Evolutionary conservation across 2,888 invertebrate genomes (phyloP).

Genomic region (Platycnemis pennipes): DNA sequence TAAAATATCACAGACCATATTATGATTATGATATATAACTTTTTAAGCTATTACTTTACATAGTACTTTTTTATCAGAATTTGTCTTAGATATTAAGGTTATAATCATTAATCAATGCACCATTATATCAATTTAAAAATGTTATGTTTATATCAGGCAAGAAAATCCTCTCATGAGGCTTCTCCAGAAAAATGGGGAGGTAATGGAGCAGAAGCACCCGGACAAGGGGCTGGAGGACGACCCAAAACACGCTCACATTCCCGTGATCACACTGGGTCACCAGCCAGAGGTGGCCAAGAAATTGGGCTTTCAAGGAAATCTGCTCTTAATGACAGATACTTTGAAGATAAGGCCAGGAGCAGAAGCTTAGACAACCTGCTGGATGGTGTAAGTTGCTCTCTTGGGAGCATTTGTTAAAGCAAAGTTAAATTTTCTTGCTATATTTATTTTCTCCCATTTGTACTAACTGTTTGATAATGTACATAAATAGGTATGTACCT

Average conservation of each 20-base stretch:
- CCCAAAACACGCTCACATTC: constrained; percentile 75
- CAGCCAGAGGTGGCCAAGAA: constrained; percentile 74
- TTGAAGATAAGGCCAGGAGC: constrained; percentile 90
- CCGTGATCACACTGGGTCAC: constrained; percentile 75
- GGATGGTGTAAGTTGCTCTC: constrained; percentile 79
- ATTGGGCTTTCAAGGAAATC: constrained; percentile 87
- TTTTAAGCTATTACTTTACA: too few species aligned
- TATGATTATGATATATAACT: too few species aligned
- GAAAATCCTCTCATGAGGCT: constrained; percentile 89
- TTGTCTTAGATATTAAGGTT: too few species aligned
- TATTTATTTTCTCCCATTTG: background rate
- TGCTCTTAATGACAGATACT: constrained; percentile 93
- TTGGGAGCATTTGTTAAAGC: too few species aligned
- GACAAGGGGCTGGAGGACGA: constrained; percentile 53
- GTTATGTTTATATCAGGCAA: constrained; percentile 75
- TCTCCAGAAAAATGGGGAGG: constrained; percentile 76
- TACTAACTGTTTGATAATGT: too few species aligned
- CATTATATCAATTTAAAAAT: background rate
- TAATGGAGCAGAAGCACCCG: constrained; percentile 69
- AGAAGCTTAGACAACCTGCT: constrained; percentile 91
- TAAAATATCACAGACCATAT: too few species aligned
- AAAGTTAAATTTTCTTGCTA: too few species aligned
- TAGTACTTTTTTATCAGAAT: too few species aligned
- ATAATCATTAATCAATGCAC: background rate
- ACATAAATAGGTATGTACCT: too few species aligned